Conservation (phyloP, 2,797 vertebrate genomes). For the Gallinago solitaria region DNA sequence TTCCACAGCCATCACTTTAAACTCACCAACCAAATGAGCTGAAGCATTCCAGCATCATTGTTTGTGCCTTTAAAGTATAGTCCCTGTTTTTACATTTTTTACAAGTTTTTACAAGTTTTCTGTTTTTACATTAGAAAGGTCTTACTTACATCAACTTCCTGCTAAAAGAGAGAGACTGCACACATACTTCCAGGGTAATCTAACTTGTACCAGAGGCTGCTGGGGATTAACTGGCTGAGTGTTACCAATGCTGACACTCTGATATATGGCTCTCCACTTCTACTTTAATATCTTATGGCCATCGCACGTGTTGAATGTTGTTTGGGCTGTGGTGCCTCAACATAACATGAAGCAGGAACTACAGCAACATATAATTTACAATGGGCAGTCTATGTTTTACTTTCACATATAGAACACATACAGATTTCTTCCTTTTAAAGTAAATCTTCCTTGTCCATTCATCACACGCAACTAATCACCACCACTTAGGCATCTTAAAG, state of each 20-base stretch:
- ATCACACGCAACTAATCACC: not conserved
- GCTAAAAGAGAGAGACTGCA: not conserved
- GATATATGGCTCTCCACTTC: not conserved
- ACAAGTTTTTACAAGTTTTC: too few relatives aligned
- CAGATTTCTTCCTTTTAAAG: constrained; percentile 44
- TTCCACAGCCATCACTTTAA: not conserved
- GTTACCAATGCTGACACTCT: constrained; percentile 27
- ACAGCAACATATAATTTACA: constrained; percentile 37
- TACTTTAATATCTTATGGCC: constrained; percentile 19
- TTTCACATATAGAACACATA: not conserved
- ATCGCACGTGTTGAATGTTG: not conserved
- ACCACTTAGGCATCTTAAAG: not conserved
- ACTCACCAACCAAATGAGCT: not conserved
- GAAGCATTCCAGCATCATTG: not conserved
- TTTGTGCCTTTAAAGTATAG: not conserved
- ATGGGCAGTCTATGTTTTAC: not conserved
- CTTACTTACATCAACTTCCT: not conserved
- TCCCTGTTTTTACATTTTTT: too few relatives aligned
- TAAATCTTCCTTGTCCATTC: not conserved
- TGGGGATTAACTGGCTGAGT: constrained; percentile 23
- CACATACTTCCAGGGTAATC: not conserved
- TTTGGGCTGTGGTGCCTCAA: constrained; percentile 20
- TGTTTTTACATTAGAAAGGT: not conserved
- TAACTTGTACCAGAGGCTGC: not conserved
- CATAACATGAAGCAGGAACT: constrained; percentile 62